phyloP scores from a whole-genome alignment of 1,140 invertebrate species.

The Drosophila nigrodunni region DNA sequence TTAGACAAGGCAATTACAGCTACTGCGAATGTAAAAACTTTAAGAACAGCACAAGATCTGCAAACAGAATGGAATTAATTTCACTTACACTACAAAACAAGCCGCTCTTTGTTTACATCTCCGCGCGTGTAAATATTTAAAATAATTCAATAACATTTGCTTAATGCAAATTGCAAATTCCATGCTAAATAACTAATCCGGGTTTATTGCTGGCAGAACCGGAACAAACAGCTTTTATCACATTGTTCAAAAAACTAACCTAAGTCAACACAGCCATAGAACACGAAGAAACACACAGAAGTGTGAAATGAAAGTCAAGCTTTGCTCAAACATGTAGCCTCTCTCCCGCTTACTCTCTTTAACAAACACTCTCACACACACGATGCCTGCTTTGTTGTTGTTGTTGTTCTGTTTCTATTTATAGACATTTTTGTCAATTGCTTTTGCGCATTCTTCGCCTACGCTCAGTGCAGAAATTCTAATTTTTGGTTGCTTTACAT shows the following conservation, averaged over 20 bases:
- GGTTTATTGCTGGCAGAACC: conserved; percentile 5
- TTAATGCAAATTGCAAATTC: conserved; percentile 2
- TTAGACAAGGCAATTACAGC: conserved; percentile 5
- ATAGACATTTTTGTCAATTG: conserved; percentile 13
- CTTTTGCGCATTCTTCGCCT: conserved; percentile 12
- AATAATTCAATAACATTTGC: conserved; percentile 8
- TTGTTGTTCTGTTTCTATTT: conserved; percentile 5
- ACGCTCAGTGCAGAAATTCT: neutral
- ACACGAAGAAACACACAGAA: neutral
- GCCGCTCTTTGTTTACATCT: neutral
- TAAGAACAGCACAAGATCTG: neutral
- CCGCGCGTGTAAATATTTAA: conserved; percentile 5
- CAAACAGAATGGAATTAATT: neutral
- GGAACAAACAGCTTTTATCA: conserved; percentile 20
- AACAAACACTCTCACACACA: neutral
- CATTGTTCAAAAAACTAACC: conserved; percentile 28
- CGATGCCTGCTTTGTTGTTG: neutral
- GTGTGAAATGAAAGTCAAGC: neutral
- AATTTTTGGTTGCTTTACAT: too few species aligned
- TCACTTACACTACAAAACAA: neutral
- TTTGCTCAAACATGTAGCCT: neutral
- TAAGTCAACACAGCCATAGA: conserved; percentile 8
- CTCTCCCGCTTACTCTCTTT: too few species aligned
- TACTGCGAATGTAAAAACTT: neutral
- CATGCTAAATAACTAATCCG: conserved; percentile 23